Evolutionary conservation across 2,113 vertebrate species (phyloP).

Genomic region (Herpetotheres cachinnans): DNA sequence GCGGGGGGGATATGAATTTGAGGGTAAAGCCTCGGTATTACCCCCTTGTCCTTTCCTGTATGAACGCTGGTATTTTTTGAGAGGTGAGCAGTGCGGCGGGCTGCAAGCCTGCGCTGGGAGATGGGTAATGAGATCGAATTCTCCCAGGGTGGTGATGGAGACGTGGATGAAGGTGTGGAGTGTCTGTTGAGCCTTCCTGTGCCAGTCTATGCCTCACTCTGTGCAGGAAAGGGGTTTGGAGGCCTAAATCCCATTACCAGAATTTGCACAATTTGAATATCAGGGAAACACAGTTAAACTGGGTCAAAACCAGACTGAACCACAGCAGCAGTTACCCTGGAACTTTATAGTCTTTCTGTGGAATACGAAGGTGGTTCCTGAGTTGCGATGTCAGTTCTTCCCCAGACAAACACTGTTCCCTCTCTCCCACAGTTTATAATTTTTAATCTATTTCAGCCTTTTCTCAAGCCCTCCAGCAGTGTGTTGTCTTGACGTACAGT

Average conservation of each 20-base stretch:
- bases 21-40: neutral
- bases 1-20: neutral
- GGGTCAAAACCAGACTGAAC: neutral
- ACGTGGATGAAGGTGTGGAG: neutral
- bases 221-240: neutral
- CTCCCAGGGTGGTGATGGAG: no score
- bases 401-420: neutral
- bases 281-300: neutral
- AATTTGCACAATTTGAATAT: neutral
- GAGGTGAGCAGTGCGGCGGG: neutral
- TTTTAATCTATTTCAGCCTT: neutral
- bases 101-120: neutral
- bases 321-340: neutral
- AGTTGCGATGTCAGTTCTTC: neutral
- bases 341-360: neutral
- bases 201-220: neutral
- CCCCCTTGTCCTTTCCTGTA: neutral
- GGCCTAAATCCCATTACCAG: neutral
- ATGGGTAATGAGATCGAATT: neutral
- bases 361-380: neutral
- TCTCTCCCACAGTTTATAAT: neutral
- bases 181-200: neutral
- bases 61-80: neutral
- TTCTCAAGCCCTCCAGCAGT: neutral
- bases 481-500: neutral